phyloP scores from a whole-genome alignment of 1,140 invertebrate genomes.

The Microplitis mediator region DNA sequence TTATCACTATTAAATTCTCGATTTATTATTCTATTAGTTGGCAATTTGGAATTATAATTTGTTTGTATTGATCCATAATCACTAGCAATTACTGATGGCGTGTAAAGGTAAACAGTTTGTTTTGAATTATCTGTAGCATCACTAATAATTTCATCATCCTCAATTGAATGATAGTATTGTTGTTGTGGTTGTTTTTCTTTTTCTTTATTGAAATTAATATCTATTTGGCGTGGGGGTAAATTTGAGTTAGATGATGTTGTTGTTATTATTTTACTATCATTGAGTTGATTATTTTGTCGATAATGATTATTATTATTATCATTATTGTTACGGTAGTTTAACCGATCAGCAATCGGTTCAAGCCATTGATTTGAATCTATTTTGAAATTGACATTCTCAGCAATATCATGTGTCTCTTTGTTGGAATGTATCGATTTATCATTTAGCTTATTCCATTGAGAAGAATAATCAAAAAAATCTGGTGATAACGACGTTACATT shows the following conservation, averaged over 20 bases:
- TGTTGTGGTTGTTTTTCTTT: not conserved
- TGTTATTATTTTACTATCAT: no score
- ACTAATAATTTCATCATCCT: not conserved
- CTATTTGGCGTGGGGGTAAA: no score
- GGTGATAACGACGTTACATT: not conserved
- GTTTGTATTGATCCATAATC: conserved; percentile 11
- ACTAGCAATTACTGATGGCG: not conserved
- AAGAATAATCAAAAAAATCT: not conserved
- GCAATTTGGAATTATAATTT: no score
- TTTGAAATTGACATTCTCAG: not conserved
- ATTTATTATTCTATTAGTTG: no score
- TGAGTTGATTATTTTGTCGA: not conserved
- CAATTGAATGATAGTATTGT: not conserved
- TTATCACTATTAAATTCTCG: no score
- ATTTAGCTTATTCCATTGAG: not conserved
- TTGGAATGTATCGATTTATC: conserved; percentile 22
- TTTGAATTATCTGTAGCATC: no score
- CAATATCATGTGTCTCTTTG: not conserved
- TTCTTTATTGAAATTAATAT: no score
- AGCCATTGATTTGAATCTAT: not conserved
- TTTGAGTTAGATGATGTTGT: no score
- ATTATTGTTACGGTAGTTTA: not conserved
- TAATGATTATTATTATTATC: not conserved
- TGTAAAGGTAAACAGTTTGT: conserved; percentile 7
- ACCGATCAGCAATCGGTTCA: not conserved